phyloP scores from a whole-genome alignment of 2,797 vertebrate species.

The Pelochelys cantorii region DNA sequence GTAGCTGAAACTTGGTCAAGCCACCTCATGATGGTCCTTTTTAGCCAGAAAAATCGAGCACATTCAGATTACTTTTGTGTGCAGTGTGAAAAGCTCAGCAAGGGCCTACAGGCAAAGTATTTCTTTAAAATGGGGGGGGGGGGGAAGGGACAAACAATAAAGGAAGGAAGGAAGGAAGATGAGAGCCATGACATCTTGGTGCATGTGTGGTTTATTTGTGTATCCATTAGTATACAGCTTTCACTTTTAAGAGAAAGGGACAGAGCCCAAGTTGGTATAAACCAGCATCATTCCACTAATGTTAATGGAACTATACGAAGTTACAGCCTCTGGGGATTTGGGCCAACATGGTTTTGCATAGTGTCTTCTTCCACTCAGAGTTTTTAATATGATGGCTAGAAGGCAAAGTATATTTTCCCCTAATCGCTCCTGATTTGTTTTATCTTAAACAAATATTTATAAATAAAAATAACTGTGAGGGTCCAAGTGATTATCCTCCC shows the following conservation, averaged over 20 bases:
- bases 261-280: neutral
- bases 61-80: neutral
- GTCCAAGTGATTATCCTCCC: neutral
- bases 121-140: neutral
- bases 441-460: neutral
- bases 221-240: neutral
- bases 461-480: neutral
- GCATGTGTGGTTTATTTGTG: neutral
- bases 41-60: neutral
- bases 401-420: neutral
- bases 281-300: neutral
- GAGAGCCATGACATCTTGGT: neutral
- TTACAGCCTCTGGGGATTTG: neutral
- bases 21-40: fast-evolving
- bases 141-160: fast-evolving
- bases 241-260: neutral
- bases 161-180: neutral
- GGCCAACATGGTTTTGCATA: neutral
- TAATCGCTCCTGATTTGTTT: neutral
- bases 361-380: neutral
- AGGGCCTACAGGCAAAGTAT: neutral
- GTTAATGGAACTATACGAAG: neutral
- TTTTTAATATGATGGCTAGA: neutral
- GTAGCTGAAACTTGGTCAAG: neutral
- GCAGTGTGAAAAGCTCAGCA: neutral